A percentile compares a stretch with the other conserved stretches of the same genome.
phyloP scores from a whole-genome alignment of 2,113 vertebrate species.

The Capricornis sumatraensis region DNA sequence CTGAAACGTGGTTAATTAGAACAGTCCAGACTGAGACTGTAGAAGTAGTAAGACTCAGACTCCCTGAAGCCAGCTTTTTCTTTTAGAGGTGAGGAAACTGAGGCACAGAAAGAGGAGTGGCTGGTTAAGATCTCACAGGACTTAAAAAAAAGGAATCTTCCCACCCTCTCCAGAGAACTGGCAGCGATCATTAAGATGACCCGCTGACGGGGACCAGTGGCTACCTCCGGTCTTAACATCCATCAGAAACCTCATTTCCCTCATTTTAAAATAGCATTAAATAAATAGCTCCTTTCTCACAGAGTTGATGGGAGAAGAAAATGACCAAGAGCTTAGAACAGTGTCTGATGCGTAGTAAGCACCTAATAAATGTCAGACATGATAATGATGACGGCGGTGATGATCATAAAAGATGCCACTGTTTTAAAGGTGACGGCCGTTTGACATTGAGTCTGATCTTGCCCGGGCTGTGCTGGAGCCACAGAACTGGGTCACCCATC shows the following conservation, averaged over 20 bases:
- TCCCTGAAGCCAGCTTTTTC: neutral
- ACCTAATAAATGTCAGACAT: neutral
- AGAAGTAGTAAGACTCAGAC: neutral
- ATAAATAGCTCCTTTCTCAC: neutral
- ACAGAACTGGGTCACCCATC: neutral
- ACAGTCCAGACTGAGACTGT: neutral
- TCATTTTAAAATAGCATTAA: neutral
- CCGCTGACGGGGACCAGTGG: accelerated
- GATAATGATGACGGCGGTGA: neutral
- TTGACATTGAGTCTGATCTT: neutral
- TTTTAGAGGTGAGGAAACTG: neutral
- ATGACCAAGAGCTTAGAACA: neutral
- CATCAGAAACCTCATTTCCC: neutral
- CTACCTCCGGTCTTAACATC: neutral
- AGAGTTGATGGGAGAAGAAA: neutral
- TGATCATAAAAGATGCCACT: neutral
- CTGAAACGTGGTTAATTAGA: neutral
- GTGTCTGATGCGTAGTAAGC: neutral
- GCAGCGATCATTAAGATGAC: neutral
- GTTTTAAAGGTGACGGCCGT: neutral
- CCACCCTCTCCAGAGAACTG: neutral
- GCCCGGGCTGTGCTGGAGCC: accelerated
- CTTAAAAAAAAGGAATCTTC: neutral
- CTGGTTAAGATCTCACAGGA: neutral
- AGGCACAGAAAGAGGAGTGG: neutral